Evolutionary conservation across 1,140 invertebrate species (phyloP).

Genomic region (Neodiprion lecontei): DNA sequence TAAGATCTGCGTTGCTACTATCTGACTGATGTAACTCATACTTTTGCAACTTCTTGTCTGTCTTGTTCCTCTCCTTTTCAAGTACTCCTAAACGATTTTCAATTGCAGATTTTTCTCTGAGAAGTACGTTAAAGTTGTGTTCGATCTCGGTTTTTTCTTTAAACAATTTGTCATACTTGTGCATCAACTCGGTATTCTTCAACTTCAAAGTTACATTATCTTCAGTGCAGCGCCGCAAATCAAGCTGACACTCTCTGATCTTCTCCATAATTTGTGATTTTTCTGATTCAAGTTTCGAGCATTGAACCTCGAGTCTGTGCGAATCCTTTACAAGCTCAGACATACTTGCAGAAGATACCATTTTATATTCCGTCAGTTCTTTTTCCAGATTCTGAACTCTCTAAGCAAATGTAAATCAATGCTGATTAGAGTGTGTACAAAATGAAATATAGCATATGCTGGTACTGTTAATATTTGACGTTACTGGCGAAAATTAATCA

Average conservation of each 20-base stretch:
- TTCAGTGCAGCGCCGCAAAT: neutral
- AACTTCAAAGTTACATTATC: neutral
- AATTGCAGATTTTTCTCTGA: neutral
- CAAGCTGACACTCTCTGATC: neutral
- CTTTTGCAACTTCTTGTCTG: neutral
- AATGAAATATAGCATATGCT: too few relatives aligned
- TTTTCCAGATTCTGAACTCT: neutral
- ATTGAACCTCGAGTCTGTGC: neutral
- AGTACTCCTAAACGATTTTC: neutral
- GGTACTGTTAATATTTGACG: too few relatives aligned
- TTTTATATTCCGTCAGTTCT: neutral
- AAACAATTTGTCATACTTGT: neutral
- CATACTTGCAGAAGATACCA: neutral
- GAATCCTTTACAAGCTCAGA: neutral
- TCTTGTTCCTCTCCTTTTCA: neutral
- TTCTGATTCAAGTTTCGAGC: neutral
- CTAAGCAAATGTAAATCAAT: neutral
- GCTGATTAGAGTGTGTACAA: too few relatives aligned
- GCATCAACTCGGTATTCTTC: slow-evolving; percentile 2
- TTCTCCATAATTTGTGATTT: neutral
- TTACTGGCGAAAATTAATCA: too few relatives aligned
- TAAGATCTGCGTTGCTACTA: neutral
- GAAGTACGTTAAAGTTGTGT: neutral
- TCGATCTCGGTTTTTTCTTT: neutral
- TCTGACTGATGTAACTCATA: neutral